Evolutionary conservation across 2,888 invertebrate genomes (phyloP), one percentile per base, ranked within the genome.

Genomic region (Apodemia mormo): DNA sequence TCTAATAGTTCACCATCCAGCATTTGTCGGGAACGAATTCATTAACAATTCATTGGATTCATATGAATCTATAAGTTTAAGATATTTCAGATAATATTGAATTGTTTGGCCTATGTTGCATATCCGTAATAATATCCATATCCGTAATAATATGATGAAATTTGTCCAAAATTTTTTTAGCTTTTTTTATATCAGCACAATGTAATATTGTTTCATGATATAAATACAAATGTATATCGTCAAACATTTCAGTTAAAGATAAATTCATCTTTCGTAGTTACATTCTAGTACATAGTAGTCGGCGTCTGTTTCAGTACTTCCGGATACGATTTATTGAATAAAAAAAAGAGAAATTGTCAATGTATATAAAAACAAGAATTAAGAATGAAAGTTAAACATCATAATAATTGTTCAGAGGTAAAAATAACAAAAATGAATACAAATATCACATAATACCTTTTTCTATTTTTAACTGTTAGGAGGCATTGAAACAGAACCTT

Each of bases 241-340:
- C 6, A 54, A 2, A 3, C 56, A 10, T 56, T 58, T 30, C 58
- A 58, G 58, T 30, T 10, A 1, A 30, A 58, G 58, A 10, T 30
- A 58, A 58, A 58, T 58, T 2, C 10, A 58, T 45, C 30, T 30
- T 58, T 58, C 30, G 58, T 58, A 58, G 58, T 58, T 7, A 58
- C 30, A 12, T n/a, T 56, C 8, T 58, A 58, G 7, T 58, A 30
- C 30, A 58, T 58, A 58, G 58, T 29, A 10, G 30, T 54, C 0
- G n/a, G 12, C 5, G 5, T 58, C 30, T 58, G 58, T 58, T 58
- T 30, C 5, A 9, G 58, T 58, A 29, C 30, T 58, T 30, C 30
- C 58, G 9, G 30, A 2, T 58, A 29, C 5, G 30, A 30, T 58
- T 58, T 30, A 30, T 45, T 45, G 45, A 12, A 12, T 45, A 3